Evolutionary conservation across 92 coral and sea anemone genomes (phyloP), one percentile per base, ranked within the genome.

Genomic region (Pocillopora meandrina): DNA sequence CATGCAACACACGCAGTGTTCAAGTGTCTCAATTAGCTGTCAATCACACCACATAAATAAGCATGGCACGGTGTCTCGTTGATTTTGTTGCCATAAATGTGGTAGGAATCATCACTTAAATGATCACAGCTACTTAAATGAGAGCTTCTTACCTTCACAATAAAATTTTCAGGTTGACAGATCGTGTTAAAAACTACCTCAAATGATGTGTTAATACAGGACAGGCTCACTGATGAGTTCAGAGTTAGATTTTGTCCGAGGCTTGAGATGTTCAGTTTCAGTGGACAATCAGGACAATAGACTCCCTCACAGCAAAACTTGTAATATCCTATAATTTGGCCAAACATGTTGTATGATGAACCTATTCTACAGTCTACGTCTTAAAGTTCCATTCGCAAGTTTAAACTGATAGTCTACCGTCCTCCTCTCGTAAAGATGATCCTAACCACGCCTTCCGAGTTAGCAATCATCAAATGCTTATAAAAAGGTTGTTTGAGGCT

Each of bases 301-400:
- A 91, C 84, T 10, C 94, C 94, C 14, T 88, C 78, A 65, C 94
- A 91, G 80, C 94, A 91, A 59, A 74, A 91, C 65, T 66, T 69
- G 66, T 78, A 80, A 72, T n/a, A 71, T 14, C 78, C 86, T 82
- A 61, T 31, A 42, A 42, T 12, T 18, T 47, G 42, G 12, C 26
- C n/a, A 21, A 63, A 62, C n/a, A 5, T 5, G 6, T 18, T 34
- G 33, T 34, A 61, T 35, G 11, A 56, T 3, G 7, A n/a, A 3
- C 1, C 13, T 56, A 11, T 74, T 14, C 47, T 42, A 42, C 8
- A 42, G 52, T 42, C 23, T 21, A 75, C 34, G 56, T 42, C 52
- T 42, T 42, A 42, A 42, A 42, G 52, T 42, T 42, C 52, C 52
- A 42, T 42, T 42, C 4, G 52, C 52, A 42, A 42, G 52, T 42